Evolutionary conservation across 2,888 invertebrate species (phyloP), one percentile per base, ranked within the genome.

Genomic region (Torymus texanus): DNA sequence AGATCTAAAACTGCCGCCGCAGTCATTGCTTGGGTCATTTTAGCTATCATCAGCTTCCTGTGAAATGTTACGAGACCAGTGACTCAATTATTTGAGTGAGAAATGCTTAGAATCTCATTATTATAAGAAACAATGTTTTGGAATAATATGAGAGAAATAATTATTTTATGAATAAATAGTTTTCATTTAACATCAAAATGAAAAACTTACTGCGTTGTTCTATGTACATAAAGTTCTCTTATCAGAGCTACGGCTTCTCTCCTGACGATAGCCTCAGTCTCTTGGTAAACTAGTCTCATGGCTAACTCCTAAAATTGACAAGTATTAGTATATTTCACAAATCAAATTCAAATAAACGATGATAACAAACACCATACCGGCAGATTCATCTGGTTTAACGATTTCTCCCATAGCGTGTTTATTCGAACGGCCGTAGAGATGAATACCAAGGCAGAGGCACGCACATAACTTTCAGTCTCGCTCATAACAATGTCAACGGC

Each of bases 201-300:
- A 16, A 59, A 29, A 11, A 90, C 88, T 16, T 90, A 89, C 18
- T 92, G 90, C 83, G 95, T 92, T 84, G 93, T 93, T 53, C 94
- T 92, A 85, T 94, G 92, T 81, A 93, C 92, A 85, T 94, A 95
- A 55, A 96, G 91, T 81, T 93, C 93, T 71, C 92, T 92, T 13
- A 96, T 92, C 1, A 95, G 92, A 65, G 90, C 90, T 63, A 94
- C 94, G 0, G 95, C 94, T 89, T 96, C 95, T 79, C 93, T 93
- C 62, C 96, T 92, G 0, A 96, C 95, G 70, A 95, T 93, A 1
- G 95, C 96, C 89, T 96, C 96, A 75, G 93, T 94, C 86, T 95
- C 95, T 68, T 93, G 91, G 29, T 92, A 91, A 2, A 95, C 88
- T 53, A 94, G 91, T 50, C 90, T 86, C 51, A 95, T 90, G 71